Evolutionary conservation across 2,888 invertebrate genomes (phyloP), one percentile per base, ranked within the genome.

Genomic region (Pemphredon lugubris): DNA sequence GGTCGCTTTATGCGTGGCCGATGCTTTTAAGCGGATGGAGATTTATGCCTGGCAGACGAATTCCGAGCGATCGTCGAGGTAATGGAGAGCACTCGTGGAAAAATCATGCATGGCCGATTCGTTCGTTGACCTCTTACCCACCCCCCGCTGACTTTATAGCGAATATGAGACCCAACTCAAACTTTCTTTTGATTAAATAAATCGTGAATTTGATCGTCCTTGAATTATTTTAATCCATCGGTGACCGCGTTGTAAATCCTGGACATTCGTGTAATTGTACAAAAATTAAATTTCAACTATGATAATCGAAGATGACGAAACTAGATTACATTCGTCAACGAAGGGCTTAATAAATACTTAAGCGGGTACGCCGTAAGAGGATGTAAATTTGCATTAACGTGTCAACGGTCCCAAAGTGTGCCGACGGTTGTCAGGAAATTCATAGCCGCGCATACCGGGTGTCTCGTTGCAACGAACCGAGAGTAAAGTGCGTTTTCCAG

Each of bases 21-120:
- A 34, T 37, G 54, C 55, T 63, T 75, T 73, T 42, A 59, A 70
- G 51, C 58, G 40, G 63, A 67, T 67, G 68, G 59, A 67, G 67
- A 78, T 81, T 81, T 81, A 75, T 80, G 69, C 77, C 48, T 26
- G 69, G 72, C 72, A 61, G 72, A 75, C 72, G 77, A 54, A 75
- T 66, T 54, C 58, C 64, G 30, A 55, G 73, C 66, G 74, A 70
- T 74, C 65, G 48, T 54, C 55, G 60, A 9, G 13, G 40, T 57
- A 58, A 59, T 66, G 54, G 66, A 77, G 70, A 73, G 65, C 58
- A 59, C 79, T 76, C 66, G 44, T 47, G 64, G 68, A 64, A 69
- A 68, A 80, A 80, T 80, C 80, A 71, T 68, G 77, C 75, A 66
- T 68, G 67, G 40, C 47, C 50, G 65, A 67, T 60, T 68, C 53